phyloP scores from a whole-genome alignment of 2,797 vertebrate species.

The Emydoidea blandingii region DNA sequence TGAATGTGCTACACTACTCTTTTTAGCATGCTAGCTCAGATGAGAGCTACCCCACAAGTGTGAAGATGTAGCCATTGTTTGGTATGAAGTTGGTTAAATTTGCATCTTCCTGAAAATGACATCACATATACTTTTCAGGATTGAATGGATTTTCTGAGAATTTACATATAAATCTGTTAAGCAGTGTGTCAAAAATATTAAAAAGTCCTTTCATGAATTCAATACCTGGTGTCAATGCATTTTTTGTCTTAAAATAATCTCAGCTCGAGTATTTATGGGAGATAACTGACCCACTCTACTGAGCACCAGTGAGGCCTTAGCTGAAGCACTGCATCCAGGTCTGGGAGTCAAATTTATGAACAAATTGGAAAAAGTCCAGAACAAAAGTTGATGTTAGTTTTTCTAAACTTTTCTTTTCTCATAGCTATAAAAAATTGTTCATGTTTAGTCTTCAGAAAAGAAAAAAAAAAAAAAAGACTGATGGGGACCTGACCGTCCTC shows the following conservation, averaged over 20 bases:
- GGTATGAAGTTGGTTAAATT: neutral
- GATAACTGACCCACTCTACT: neutral
- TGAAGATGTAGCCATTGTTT: too few relatives aligned
- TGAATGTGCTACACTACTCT: neutral
- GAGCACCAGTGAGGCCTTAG: neutral
- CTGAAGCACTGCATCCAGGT: neutral
- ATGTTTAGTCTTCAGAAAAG: neutral
- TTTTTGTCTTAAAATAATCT: neutral
- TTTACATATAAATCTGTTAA: neutral
- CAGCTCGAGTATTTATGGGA: neutral
- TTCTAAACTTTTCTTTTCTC: neutral
- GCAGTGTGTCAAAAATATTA: neutral
- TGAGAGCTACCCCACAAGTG: too few relatives aligned
- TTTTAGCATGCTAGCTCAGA: too few relatives aligned
- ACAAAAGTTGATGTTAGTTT: neutral
- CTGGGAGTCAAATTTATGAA: neutral
- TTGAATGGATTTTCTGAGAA: neutral
- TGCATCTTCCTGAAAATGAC: rapidly evolving
- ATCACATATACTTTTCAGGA: neutral
- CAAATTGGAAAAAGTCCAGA: neutral
- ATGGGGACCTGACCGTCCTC: neutral
- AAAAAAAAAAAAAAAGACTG: neutral
- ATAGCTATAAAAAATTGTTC: neutral
- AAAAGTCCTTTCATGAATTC: neutral
- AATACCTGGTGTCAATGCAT: rapidly evolving